Conservation (phyloP, 2,888 invertebrate genomes). For the Phania funesta region DNA sequence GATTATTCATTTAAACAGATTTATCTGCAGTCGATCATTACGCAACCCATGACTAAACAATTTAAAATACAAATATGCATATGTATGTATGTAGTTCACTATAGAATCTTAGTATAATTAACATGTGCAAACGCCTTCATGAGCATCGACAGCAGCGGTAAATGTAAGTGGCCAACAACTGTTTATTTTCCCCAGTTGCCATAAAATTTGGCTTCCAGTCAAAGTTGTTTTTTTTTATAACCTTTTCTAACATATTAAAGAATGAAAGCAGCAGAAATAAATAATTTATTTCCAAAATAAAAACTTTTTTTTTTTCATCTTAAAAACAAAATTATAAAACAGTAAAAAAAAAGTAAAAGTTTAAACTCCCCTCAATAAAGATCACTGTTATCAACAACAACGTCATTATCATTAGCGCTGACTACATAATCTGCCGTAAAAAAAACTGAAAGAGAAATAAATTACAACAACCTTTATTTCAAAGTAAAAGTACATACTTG, state of each 20-base stretch:
- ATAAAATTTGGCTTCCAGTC: no score
- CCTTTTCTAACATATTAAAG: constrained; percentile 9
- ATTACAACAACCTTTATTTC: background rate
- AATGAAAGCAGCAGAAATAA: constrained; percentile 2
- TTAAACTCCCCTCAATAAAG: constrained; percentile 30
- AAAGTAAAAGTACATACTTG: background rate
- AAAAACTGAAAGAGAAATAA: background rate
- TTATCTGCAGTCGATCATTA: no score
- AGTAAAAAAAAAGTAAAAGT: constrained; percentile 55
- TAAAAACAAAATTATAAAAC: background rate
- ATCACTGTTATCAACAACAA: background rate
- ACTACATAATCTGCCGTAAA: constrained; percentile 17
- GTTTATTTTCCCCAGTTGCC: background rate
- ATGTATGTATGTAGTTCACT: background rate
- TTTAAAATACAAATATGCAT: background rate
- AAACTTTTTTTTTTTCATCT: background rate
- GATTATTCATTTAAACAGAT: no score
- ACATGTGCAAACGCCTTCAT: background rate
- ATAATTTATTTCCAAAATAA: constrained; percentile 9
- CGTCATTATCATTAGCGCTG: background rate
- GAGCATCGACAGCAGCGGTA: background rate
- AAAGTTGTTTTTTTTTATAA: no score
- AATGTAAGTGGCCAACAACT: background rate
- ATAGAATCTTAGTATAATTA: background rate
- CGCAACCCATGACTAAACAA: no score